Evolutionary conservation across 2,797 vertebrate species (phyloP).

Genomic region (Sitta carolinensis): DNA sequence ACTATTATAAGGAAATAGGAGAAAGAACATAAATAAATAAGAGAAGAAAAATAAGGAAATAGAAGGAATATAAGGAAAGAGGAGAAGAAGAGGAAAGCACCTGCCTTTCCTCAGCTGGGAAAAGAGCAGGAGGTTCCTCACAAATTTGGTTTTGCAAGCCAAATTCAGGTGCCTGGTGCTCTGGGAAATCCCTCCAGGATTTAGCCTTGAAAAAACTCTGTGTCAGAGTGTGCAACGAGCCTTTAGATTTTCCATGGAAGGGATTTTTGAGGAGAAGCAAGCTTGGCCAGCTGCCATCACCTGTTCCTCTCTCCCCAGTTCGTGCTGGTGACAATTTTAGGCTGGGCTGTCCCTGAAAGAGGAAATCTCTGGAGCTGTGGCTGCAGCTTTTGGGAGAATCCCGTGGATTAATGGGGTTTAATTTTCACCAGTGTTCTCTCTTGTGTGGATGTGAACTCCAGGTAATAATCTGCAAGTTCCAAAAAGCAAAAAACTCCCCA

Average conservation of each 20-base stretch:
- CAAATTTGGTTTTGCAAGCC: background rate
- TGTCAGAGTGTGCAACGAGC: background rate
- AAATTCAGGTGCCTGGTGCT: too few relatives aligned
- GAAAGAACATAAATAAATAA: background rate
- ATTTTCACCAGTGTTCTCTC: background rate
- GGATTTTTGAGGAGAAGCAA: background rate
- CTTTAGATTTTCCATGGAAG: background rate
- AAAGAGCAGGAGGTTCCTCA: background rate
- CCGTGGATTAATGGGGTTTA: background rate
- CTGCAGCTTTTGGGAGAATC: background rate
- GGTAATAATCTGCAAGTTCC: background rate
- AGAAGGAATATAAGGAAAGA: too few relatives aligned
- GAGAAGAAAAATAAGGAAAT: too few relatives aligned
- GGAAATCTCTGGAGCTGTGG: background rate
- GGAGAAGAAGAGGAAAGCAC: background rate
- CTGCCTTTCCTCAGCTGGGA: background rate
- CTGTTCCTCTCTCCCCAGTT: background rate
- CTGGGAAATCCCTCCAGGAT: background rate
- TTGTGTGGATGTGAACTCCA: background rate
- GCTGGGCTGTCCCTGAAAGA: background rate
- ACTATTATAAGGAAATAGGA: background rate
- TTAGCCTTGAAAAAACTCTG: background rate
- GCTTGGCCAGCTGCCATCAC: accelerated
- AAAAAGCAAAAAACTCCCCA: background rate
- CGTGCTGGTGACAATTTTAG: background rate